Evolutionary conservation across 2,797 vertebrate genomes (phyloP), one percentile per base, ranked within the genome.

Genomic region (Atherinosoma microstoma): DNA sequence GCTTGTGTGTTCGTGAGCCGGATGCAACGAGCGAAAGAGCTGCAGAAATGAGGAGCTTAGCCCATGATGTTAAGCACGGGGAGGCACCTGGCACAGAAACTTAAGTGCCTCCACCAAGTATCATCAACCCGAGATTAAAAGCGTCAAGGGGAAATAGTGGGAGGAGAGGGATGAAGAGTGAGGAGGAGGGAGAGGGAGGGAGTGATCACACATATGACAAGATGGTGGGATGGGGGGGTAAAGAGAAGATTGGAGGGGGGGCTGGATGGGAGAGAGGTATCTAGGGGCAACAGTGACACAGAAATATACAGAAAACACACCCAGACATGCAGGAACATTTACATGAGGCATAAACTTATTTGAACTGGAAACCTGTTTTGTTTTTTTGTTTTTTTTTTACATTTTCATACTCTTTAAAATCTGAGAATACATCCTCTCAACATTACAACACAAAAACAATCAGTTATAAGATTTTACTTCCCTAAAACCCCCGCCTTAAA

Each of bases 71-170:
- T 87, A 87, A 87, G 87, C 84, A 79, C 47, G 27, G 83, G 79
- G 78, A 87, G 87, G 88, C 91, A 92, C 91, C 90, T 90, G 92
- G 89, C 78, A 76, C 75, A 73, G 86, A 79, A 85, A 91, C 86
- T 80, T 87, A 89, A 91, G 87, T 88, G 89, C 85, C 86, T 89
- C 85, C 84, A 91, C 87, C 89, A 86, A 91, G 90, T 87, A 85
- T 87, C 92, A 92, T 91, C 91, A 91, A 86, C 73, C 73, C 79
- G 16, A 90, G 90, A 93, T 92, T 91, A 92, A 90, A 91, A 89
- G 76, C 70, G 58, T 83, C 29, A 70, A 88, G 80, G 72, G 84
- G 83, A 42, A 42, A 42, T 82, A 70, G 89, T 58, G 82, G 76
- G 87, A 80, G 82, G 78, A 73, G 84, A 73, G 64, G 81, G 84